Evolutionary conservation across 1,140 invertebrate species (phyloP).

Genomic region (Drosophila prosaltans): DNA sequence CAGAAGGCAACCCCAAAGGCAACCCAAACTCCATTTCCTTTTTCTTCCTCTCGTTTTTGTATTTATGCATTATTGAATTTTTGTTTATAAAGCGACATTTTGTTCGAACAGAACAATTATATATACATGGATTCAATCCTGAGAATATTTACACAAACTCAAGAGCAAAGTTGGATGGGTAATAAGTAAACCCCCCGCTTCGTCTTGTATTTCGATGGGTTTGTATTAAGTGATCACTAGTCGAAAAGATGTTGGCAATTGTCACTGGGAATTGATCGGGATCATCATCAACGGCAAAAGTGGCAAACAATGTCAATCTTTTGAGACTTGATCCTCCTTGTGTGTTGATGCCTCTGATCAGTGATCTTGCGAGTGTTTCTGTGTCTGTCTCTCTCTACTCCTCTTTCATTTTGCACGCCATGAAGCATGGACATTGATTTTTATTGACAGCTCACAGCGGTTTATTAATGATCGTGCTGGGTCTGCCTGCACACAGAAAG

Average conservation of each 20-base stretch:
- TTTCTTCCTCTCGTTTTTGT: slow-evolving; percentile 21
- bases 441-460: slow-evolving; percentile 82
- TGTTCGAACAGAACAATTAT: slow-evolving; percentile 23
- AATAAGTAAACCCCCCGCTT: slow-evolving; percentile 33
- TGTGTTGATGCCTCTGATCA: slow-evolving; percentile 35
- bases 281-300: slow-evolving; percentile 55
- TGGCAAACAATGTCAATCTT: slow-evolving; percentile 66
- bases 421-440: slow-evolving; percentile 66
- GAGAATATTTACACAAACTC: slow-evolving; percentile 67
- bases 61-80: slow-evolving; percentile 79
- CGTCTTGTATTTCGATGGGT: slow-evolving; percentile 17
- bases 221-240: slow-evolving; percentile 65
- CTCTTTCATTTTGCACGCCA: slow-evolving; percentile 11
- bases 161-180: neutral
- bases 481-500: slow-evolving; percentile 38
- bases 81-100: slow-evolving; percentile 71
- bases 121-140: slow-evolving; percentile 21
- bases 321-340: slow-evolving; percentile 31
- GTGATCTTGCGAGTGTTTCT: slow-evolving; percentile 4
- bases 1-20: slow-evolving; percentile 56
- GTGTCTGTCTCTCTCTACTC: neutral
- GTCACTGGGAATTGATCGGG: slow-evolving; percentile 51
- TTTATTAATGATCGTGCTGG: slow-evolving; percentile 82
- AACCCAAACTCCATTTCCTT: slow-evolving; percentile 4
- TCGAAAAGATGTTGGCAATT: slow-evolving; percentile 56